Base-by-base conservation (phyloP, 2,797 vertebrate genomes). In the Nyctibius grandis region DNA sequence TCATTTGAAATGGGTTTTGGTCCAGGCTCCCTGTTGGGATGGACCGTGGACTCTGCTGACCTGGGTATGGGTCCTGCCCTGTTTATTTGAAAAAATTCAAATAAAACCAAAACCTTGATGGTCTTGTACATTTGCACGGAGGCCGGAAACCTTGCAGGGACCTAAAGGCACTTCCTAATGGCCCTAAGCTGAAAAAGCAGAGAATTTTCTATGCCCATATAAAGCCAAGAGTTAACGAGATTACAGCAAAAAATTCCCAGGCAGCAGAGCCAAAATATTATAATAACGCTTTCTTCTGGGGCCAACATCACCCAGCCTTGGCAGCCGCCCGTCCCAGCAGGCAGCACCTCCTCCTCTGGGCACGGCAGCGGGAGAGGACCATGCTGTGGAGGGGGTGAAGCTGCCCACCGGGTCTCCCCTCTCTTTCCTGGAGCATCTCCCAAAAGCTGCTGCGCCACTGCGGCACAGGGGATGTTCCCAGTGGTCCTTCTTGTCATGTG, bases 251-350 rank as follows among this genome's bases (percentile, higher is more conserved):
- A 97, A 84, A 68, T 74, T 97, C 95, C 72, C 80, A 63, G 74
- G 75, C 87, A 91, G 80, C 31, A 31, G 70, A 95, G 97, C 95
- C 95, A 97, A 97, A 96, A 93, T 93, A 85, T 92, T 93, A 92
- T 95, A 94, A 95, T 91, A 95, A 96, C 0, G 29, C 94, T 96
- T 97, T 97, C 91, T 96, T 97, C 96, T 94, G 91, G 76, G 95
- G 93, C 94, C 95, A 92, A 88, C 79, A 91, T 96, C 95, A 88
- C 91, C 85, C 95, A 85, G 80, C 74, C 77, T 90, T 96, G 96
- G 95, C 95, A 96, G 80, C 65, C 12, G 3, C 74, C 50, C 0
- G 1, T 64, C 70, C 38, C 16, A 9, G 33, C 63, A 72, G 85
- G 75, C 65, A 94, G 89, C 82, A 88, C 50, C 93, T 94, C 89